These are phyloP conservation scores for Drosophila murphyi DNA, from an alignment of 1,140 invertebrate genomes.

Conservation along the genomic window DNA sequence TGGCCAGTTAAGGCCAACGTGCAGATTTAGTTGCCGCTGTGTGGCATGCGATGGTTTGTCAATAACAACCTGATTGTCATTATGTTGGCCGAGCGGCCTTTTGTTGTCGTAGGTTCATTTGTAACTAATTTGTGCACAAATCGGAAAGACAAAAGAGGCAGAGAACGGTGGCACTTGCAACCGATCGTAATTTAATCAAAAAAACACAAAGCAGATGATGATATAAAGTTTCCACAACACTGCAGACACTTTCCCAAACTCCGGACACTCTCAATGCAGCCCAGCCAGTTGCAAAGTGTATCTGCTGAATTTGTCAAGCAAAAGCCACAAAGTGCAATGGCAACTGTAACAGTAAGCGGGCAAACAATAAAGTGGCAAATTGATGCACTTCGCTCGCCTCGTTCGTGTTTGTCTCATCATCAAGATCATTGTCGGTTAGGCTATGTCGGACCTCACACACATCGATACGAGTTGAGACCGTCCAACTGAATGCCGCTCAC, in stretches of 20 bases:
- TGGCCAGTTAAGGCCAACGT: background rate
- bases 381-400: constrained; percentile 56
- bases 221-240: constrained; percentile 59
- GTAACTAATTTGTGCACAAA: constrained; percentile 80
- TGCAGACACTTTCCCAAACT: constrained; percentile 24
- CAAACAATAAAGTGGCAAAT: constrained; percentile 78
- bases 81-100: constrained; percentile 63
- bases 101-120: constrained; percentile 80
- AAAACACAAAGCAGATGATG: constrained; percentile 13
- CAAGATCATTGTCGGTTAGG: constrained; percentile 60
- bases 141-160: constrained; percentile 68
- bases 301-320: constrained; percentile 68
- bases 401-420: constrained; percentile 55
- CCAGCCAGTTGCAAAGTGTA: background rate
- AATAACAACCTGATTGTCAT: constrained; percentile 42
- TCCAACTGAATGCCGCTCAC: constrained; percentile 43
- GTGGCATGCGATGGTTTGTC: constrained; percentile 39
- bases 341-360: constrained; percentile 72
- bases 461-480: constrained; percentile 53
- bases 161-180: constrained; percentile 12
- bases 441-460: constrained; percentile 65
- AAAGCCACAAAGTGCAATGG: constrained; percentile 65
- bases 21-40: constrained; percentile 18
- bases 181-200: constrained; percentile 60
- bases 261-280: too few species aligned